Percentiles rank a stretch among this genome's conserved stretches.
Evolutionary conservation across 2,797 vertebrate genomes (phyloP).

Genomic region (Paedocypris micromegethes): DNA sequence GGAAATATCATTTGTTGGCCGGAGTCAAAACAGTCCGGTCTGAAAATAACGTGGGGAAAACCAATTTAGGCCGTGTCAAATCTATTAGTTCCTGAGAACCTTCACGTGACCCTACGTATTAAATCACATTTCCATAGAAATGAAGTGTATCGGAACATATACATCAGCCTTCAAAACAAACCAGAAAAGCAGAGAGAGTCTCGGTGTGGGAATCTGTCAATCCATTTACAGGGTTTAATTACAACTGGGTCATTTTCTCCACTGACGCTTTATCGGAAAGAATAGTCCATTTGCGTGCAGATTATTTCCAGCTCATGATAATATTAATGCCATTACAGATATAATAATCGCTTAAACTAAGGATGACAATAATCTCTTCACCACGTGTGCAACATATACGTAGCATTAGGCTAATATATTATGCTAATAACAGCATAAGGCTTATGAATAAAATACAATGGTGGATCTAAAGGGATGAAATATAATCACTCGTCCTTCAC

Average conservation of each 20-base stretch:
- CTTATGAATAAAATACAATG: too few relatives aligned
- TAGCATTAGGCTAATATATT: too few relatives aligned
- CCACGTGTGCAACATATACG: too few relatives aligned
- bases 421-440: too few relatives aligned
- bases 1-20: background rate
- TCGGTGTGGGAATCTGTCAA: conserved; percentile 26
- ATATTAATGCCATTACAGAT: too few relatives aligned
- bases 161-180: conserved; percentile 17
- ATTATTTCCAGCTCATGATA: too few relatives aligned
- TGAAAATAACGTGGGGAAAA: conserved; percentile 16
- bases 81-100: conserved; percentile 6
- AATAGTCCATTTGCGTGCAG: too few relatives aligned
- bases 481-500: too few relatives aligned
- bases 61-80: conserved; percentile 23
- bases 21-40: conserved; percentile 18
- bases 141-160: conserved; percentile 5
- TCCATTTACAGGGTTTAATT: conserved; percentile 46
- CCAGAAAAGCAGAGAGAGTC: too few relatives aligned
- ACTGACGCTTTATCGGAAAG: conserved; percentile 11
- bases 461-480: too few relatives aligned
- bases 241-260: conserved; percentile 46
- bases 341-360: too few relatives aligned
- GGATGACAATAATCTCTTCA: too few relatives aligned
- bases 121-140: conserved; percentile 24
- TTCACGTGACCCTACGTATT: conserved; percentile 5